phyloP scores from a whole-genome alignment of 2,113 vertebrate species.

The Rhynchopsitta pachyrhyncha region DNA sequence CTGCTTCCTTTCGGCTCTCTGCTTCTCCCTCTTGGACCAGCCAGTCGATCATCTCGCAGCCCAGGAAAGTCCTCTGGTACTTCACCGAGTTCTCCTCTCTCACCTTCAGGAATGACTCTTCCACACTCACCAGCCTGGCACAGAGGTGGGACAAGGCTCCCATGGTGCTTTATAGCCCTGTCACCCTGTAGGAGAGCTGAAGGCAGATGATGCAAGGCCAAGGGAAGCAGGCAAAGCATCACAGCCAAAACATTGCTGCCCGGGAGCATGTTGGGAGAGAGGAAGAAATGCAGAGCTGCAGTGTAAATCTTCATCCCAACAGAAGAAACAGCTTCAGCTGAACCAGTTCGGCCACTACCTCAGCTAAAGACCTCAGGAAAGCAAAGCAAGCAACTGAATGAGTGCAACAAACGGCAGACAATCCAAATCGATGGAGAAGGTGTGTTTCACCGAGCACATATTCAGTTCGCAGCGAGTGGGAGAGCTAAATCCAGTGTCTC shows the following conservation, averaged over 20 bases:
- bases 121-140: conserved; percentile 76
- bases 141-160: not conserved
- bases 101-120: conserved; percentile 79
- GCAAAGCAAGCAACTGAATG: not conserved
- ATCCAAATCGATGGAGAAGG: not conserved
- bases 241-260: not conserved
- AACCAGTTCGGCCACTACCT: not conserved
- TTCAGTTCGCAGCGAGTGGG: rapidly evolving
- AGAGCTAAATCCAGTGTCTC: not conserved
- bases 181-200: rapidly evolving
- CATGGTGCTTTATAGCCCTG: not conserved
- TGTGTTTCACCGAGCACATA: rapidly evolving
- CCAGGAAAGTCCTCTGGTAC: conserved; percentile 81
- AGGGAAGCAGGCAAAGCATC: not conserved
- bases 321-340: not conserved
- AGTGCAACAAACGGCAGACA: rapidly evolving
- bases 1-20: conserved; percentile 74
- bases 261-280: not conserved
- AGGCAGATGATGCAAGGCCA: not conserved
- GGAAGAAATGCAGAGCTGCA: not conserved
- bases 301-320: not conserved
- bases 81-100: conserved; percentile 80
- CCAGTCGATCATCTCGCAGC: conserved; percentile 85
- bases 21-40: conserved; percentile 82
- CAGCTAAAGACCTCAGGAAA: not conserved